phyloP scores from a whole-genome alignment of 1,140 invertebrate species.

The Trypoxylus dichotomus region DNA sequence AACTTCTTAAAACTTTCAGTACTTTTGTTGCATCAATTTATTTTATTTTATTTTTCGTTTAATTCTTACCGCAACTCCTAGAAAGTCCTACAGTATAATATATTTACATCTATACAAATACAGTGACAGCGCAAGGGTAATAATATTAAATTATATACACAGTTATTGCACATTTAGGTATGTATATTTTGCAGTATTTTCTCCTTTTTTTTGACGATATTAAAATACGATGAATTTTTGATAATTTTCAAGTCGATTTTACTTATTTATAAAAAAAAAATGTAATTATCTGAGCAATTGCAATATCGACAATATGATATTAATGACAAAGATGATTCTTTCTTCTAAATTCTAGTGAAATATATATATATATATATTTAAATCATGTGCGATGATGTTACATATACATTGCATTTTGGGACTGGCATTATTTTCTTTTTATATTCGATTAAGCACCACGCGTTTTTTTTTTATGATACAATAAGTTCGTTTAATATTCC shows the following conservation, averaged over 20 bases:
- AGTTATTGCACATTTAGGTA: constrained; percentile 51
- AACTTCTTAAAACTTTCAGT: not conserved
- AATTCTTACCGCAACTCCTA: not conserved
- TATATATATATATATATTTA: not conserved
- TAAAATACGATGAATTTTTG: constrained; percentile 13
- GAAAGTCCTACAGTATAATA: constrained; percentile 31
- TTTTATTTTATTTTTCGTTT: not conserved
- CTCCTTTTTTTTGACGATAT: not conserved
- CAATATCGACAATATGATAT: constrained; percentile 46
- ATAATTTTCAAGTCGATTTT: not conserved
- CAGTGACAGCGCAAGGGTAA: constrained; percentile 39
- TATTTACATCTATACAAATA: constrained; percentile 54
- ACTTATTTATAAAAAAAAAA: not conserved
- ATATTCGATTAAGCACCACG: constrained; percentile 29
- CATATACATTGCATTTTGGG: not conserved
- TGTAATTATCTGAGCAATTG: constrained; percentile 45
- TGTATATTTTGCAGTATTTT: not conserved
- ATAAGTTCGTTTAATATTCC: not conserved
- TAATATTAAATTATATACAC: constrained; percentile 49
- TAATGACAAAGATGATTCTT: constrained; percentile 35
- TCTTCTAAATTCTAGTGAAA: constrained; percentile 13
- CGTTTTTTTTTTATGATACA: constrained; percentile 34
- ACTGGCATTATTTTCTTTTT: constrained; percentile 26
- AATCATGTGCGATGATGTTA: not conserved
- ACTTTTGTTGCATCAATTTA: not conserved